These are phyloP conservation scores for Sitobion miscanthi DNA, from an alignment of 1,140 invertebrate genomes.

Conservation along the genomic window DNA sequence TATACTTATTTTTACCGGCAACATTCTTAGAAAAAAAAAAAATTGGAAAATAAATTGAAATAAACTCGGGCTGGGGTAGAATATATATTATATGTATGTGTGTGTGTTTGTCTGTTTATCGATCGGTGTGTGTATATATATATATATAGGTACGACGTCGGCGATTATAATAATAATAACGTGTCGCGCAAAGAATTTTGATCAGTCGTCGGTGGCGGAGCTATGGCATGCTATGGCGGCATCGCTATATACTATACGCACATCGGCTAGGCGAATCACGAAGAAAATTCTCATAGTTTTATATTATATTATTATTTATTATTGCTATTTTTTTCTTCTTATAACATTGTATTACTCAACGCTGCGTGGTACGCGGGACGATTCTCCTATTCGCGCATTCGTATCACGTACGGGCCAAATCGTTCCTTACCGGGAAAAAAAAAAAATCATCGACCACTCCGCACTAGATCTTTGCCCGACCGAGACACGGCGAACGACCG, in stretches of 20 bases:
- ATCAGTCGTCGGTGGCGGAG: background rate
- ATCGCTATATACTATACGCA: background rate
- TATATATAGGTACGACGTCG: background rate
- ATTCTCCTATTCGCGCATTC: background rate
- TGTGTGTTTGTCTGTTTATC: background rate
- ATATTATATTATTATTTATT: background rate
- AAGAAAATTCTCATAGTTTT: constrained; percentile 30
- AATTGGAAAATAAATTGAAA: constrained; percentile 13
- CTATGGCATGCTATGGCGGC: background rate
- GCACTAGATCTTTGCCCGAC: background rate
- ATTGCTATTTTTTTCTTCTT: constrained; percentile 20
- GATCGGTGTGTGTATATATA: background rate
- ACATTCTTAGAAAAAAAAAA: background rate
- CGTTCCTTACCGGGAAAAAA: constrained; percentile 47
- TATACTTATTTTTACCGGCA: background rate
- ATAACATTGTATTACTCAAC: background rate
- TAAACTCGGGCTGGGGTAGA: background rate
- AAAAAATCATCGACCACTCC: background rate
- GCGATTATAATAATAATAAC: background rate
- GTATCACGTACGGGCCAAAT: constrained; percentile 36
- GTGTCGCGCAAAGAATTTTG: constrained; percentile 14
- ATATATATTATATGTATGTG: background rate
- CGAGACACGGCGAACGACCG: background rate
- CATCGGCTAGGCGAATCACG: constrained; percentile 9
- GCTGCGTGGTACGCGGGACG: background rate